A percentile compares a stretch with the other conserved stretches of the same genome.
These are phyloP conservation scores for Paramacrobiotus metropolitanus DNA, from an alignment of 1,140 invertebrate genomes.

Conservation along the genomic window DNA sequence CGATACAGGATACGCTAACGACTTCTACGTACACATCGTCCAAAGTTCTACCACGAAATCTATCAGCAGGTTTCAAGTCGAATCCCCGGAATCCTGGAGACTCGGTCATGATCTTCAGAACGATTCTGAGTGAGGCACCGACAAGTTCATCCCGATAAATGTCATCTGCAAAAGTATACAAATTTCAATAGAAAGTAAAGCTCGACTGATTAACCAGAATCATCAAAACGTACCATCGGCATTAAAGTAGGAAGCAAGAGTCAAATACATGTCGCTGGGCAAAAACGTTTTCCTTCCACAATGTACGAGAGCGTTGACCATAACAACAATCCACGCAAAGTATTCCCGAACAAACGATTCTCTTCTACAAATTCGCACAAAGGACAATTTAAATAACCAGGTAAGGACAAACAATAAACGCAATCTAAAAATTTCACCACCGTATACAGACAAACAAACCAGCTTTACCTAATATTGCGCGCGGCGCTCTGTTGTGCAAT, in stretches of 20 bases:
- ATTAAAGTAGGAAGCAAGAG: too few relatives aligned
- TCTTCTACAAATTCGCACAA: background rate
- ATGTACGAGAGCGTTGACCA: too few relatives aligned
- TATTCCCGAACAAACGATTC: background rate
- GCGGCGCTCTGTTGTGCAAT: background rate
- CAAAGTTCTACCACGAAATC: background rate
- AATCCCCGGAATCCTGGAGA: too few relatives aligned
- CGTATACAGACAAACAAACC: background rate
- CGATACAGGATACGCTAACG: background rate
- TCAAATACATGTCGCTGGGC: too few relatives aligned
- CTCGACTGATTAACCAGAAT: background rate
- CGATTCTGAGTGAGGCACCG: background rate
- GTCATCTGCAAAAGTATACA: background rate
- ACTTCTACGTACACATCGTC: background rate
- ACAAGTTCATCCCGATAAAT: background rate
- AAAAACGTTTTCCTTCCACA: too few relatives aligned
- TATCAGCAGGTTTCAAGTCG: background rate
- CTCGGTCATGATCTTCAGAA: background rate
- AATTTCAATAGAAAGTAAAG: background rate
- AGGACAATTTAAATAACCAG: too few relatives aligned
- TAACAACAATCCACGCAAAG: background rate
- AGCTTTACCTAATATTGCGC: background rate
- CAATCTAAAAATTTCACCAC: background rate
- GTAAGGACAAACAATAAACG: background rate
- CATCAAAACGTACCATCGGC: too few relatives aligned